Percentiles rank a stretch among this genome's conserved stretches.
These are phyloP conservation scores for Muschampia staudingeri DNA, from an alignment of 2,888 invertebrate genomes.

Conservation along the genomic window DNA sequence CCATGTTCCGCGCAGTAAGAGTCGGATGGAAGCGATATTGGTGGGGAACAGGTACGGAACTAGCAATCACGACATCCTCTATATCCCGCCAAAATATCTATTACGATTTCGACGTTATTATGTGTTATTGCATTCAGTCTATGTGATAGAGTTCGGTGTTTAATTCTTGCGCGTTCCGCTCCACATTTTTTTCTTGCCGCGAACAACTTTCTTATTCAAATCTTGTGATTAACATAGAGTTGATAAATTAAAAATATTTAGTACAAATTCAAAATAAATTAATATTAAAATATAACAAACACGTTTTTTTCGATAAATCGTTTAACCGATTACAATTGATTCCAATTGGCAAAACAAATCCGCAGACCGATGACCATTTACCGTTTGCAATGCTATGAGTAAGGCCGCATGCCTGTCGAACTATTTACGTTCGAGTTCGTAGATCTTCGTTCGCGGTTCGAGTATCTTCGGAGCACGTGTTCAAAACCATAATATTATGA, in stretches of 20 bases:
- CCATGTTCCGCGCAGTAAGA: constrained; percentile 87
- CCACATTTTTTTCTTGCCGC: constrained; percentile 45
- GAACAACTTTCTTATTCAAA: constrained; percentile 33
- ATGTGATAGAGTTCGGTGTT: constrained; percentile 35
- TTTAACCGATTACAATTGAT: constrained; percentile 40
- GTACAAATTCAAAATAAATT: no score
- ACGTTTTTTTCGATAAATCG: not conserved
- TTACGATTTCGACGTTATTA: constrained; percentile 68
- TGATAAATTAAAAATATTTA: not conserved
- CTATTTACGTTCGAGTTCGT: constrained; percentile 86
- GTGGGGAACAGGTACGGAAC: constrained; percentile 90
- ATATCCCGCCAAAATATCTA: constrained; percentile 76
- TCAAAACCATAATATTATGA: constrained; percentile 76
- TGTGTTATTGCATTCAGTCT: constrained; percentile 36
- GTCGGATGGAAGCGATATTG: constrained; percentile 89
- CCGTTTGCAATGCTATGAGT: constrained; percentile 48
- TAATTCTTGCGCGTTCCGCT: constrained; percentile 45
- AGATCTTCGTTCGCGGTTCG: constrained; percentile 77
- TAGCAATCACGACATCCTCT: constrained; percentile 83
- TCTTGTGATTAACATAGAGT: constrained; percentile 38
- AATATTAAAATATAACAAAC: not conserved
- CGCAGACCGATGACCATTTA: constrained; percentile 40
- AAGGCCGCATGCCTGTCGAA: constrained; percentile 76
- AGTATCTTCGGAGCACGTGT: constrained; percentile 84
- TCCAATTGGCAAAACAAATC: constrained; percentile 49